These are phyloP conservation scores for Saccostrea glomerata DNA, from an alignment of 1,140 invertebrate species.

Conservation along the genomic window DNA sequence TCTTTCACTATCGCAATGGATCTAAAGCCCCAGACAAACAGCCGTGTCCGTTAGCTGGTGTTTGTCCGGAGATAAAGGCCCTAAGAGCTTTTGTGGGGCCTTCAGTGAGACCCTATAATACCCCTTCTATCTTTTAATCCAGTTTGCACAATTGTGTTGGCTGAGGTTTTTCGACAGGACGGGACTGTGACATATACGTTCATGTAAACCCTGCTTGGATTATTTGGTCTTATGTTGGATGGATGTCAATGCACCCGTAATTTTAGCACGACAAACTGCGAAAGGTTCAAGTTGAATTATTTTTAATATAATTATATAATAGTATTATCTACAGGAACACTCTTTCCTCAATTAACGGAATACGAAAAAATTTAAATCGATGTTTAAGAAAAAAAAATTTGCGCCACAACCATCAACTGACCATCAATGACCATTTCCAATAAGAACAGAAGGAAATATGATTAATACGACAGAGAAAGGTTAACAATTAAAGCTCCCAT, in stretches of 20 bases:
- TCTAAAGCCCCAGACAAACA: constrained; percentile 29
- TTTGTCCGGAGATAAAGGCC: constrained; percentile 26
- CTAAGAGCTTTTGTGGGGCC: background rate
- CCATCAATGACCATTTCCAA: background rate
- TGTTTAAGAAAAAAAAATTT: background rate
- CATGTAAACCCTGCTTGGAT: background rate
- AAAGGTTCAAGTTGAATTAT: too few relatives aligned
- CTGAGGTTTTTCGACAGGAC: background rate
- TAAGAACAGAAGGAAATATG: background rate
- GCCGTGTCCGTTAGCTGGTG: constrained; percentile 28
- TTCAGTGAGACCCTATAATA: constrained; percentile 12
- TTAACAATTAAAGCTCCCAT: constrained; percentile 23
- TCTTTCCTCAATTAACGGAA: too few relatives aligned
- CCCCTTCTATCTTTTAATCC: constrained; percentile 27
- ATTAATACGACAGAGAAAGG: background rate
- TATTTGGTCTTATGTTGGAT: background rate
- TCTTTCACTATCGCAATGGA: constrained; percentile 15
- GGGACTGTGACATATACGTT: background rate
- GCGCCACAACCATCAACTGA: background rate
- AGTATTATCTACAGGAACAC: too few relatives aligned
- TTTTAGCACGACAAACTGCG: too few relatives aligned
- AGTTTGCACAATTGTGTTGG: constrained; percentile 35
- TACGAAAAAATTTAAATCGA: too few relatives aligned
- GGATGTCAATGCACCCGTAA: background rate
- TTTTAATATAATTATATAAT: too few relatives aligned